These are phyloP conservation scores for Plagiodera versicolora DNA, from an alignment of 2,888 invertebrate genomes.

Conservation along the genomic window DNA sequence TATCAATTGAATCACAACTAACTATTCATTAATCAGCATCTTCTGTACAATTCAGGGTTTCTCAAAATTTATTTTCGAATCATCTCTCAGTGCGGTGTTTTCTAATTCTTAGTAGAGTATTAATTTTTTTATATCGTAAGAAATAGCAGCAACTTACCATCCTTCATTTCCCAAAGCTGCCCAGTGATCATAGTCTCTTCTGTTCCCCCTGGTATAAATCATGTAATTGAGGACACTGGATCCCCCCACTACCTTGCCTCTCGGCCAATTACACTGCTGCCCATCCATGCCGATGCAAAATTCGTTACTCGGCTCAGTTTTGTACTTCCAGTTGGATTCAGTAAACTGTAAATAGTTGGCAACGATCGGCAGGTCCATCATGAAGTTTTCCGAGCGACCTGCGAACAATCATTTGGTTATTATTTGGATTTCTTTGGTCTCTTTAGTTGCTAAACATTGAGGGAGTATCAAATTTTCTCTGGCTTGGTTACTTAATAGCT, in stretches of 20 bases:
- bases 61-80: too few relatives aligned
- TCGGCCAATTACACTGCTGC: constrained; percentile 75
- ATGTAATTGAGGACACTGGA: constrained; percentile 87
- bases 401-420: too few relatives aligned
- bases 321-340: constrained; percentile 78
- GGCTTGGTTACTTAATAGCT: too few relatives aligned
- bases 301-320: constrained; percentile 72
- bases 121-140: too few relatives aligned
- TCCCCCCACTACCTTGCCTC: constrained; percentile 70
- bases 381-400: constrained; percentile 66
- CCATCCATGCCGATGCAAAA: constrained; percentile 77
- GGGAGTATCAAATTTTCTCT: too few relatives aligned
- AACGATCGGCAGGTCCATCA: constrained; percentile 77
- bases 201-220: constrained; percentile 89
- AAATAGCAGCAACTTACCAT: constrained; percentile 47
- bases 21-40: too few relatives aligned
- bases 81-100: too few relatives aligned
- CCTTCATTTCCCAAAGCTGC: constrained; percentile 74
- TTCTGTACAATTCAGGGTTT: too few relatives aligned
- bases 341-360: constrained; percentile 73
- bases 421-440: too few relatives aligned
- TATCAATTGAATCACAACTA: too few relatives aligned
- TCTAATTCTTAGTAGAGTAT: too few relatives aligned
- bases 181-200: constrained; percentile 86
- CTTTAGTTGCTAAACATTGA: too few relatives aligned